A percentile compares a stretch with the other conserved stretches of the same genome.
These are phyloP conservation scores for Tamias sibiricus DNA, from an alignment of 2,113 vertebrate species.

Conservation along the genomic window DNA sequence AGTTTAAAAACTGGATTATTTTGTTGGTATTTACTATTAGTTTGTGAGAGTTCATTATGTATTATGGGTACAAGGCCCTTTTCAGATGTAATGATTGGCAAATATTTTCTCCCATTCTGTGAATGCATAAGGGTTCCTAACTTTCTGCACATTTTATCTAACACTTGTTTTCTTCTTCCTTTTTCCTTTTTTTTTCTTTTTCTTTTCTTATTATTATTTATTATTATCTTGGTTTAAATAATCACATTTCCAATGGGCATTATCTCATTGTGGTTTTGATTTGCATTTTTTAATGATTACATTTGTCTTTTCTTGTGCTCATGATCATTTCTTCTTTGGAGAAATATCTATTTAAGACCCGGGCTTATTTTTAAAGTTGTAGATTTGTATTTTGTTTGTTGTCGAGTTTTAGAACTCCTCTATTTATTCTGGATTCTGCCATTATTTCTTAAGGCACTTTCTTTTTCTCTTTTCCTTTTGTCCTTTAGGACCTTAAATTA, in stretches of 20 bases:
- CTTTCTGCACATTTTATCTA: background rate
- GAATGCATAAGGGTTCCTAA: background rate
- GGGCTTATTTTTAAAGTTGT: no score
- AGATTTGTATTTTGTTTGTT: background rate
- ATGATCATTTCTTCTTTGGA: no score
- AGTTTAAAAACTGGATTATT: background rate
- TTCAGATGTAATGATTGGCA: background rate
- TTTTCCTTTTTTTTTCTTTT: background rate
- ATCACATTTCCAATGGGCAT: no score
- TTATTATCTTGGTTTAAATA: no score
- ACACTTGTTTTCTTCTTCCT: background rate
- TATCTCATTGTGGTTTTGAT: no score
- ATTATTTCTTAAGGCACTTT: background rate
- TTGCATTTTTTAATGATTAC: no score
- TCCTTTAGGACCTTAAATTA: background rate
- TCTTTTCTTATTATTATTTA: no score
- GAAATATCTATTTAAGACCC: no score
- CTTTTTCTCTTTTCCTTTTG: background rate
- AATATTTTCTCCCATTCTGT: background rate
- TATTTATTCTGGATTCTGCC: background rate
- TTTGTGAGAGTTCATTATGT: background rate
- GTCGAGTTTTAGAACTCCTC: background rate
- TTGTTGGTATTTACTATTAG: background rate
- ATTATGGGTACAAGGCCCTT: background rate
- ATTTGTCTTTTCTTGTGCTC: no score